Conservation (phyloP, 2,113 vertebrate species). For the Felis chaus region DNA sequence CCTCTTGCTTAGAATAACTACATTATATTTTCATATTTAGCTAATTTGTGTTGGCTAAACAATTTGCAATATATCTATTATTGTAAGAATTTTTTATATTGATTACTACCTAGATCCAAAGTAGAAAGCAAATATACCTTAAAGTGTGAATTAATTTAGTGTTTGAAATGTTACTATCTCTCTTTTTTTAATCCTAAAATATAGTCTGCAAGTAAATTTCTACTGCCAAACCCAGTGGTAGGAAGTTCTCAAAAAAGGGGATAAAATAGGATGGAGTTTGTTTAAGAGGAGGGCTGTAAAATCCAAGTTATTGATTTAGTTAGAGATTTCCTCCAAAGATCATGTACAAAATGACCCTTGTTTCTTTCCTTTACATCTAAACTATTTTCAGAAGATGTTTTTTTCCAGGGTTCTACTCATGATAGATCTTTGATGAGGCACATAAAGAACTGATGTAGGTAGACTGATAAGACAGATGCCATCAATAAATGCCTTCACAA, state of each 20-base stretch:
- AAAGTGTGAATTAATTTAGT: background rate
- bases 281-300: background rate
- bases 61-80: background rate
- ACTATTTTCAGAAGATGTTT: slow-evolving; percentile 53
- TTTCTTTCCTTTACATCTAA: slow-evolving; percentile 53
- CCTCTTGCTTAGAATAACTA: background rate
- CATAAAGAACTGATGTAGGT: slow-evolving; percentile 75
- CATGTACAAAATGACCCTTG: slow-evolving; percentile 2
- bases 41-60: background rate
- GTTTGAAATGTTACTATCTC: background rate
- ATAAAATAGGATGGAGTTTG: background rate
- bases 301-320: slow-evolving; percentile 44
- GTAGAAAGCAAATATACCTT: background rate
- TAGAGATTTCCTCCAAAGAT: slow-evolving; percentile 42
- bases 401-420: background rate
- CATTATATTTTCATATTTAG: background rate
- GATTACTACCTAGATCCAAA: background rate
- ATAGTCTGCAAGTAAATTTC: slow-evolving; percentile 48
- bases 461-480: slow-evolving; percentile 69
- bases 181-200: background rate
- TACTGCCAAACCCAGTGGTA: background rate
- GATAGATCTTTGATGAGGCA: slow-evolving; percentile 69
- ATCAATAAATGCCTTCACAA: slow-evolving; percentile 76
- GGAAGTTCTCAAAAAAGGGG: slow-evolving; percentile 3
- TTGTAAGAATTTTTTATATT: background rate